These are phyloP conservation scores for Erythrocercus mccallii DNA, from an alignment of 2,113 vertebrate genomes.

Conservation along the genomic window DNA sequence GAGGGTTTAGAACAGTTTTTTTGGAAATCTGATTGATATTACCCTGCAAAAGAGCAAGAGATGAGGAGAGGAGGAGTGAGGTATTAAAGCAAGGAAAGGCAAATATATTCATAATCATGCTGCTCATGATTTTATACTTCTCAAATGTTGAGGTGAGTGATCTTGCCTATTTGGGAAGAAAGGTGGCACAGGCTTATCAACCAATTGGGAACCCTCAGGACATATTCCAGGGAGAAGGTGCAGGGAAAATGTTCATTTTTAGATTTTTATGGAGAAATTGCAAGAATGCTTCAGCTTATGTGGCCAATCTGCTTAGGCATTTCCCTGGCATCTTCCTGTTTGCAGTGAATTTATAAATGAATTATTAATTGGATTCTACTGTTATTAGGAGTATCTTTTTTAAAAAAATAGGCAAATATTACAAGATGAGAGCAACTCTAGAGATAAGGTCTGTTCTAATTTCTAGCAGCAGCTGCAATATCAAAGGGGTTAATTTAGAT, in stretches of 20 bases:
- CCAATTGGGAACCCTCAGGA: not conserved
- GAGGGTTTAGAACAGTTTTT: not conserved
- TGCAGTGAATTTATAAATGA: not conserved
- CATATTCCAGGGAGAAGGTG: not conserved
- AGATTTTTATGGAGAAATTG: not conserved
- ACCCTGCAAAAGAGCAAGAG: not conserved
- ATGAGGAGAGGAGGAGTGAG: not conserved
- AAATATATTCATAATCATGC: not conserved
- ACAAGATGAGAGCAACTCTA: not conserved
- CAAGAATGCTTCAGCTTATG: not conserved
- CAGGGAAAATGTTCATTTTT: not conserved
- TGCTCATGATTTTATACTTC: conserved; percentile 10
- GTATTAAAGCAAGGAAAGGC: not conserved
- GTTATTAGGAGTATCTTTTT: not conserved
- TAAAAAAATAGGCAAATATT: not conserved
- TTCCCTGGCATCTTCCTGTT: not conserved
- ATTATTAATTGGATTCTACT: conserved; percentile 26
- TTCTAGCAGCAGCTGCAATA: conserved; percentile 37
- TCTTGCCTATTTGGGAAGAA: conserved; percentile 2
- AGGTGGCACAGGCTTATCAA: not conserved
- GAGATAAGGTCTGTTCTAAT: conserved; percentile 11
- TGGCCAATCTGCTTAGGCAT: not conserved
- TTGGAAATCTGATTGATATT: not conserved
- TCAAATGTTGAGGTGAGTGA: conserved; percentile 34
- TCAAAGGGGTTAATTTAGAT: conserved; percentile 51